phyloP scores from a whole-genome alignment of 2,113 vertebrate species.

The Campylomormyrus tamandua region DNA sequence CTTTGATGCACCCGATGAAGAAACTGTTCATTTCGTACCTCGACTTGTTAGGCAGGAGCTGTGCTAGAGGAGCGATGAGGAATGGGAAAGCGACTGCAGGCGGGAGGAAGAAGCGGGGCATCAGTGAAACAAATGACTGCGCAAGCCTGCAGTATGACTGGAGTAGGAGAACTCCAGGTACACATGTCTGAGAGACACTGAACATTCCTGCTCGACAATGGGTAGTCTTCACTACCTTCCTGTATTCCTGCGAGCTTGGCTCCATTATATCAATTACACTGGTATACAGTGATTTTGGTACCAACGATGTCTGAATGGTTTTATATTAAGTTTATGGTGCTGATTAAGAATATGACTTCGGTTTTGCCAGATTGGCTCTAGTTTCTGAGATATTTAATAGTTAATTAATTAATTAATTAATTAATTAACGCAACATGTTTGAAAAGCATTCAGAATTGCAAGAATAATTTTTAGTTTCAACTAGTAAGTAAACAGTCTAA shows the following conservation, averaged over 20 bases:
- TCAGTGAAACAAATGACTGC: neutral
- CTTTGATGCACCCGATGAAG: slow-evolving; percentile 73
- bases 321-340: too few relatives aligned
- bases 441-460: too few relatives aligned
- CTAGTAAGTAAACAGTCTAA: too few relatives aligned
- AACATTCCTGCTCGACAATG: neutral
- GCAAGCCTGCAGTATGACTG: neutral
- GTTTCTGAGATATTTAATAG: too few relatives aligned
- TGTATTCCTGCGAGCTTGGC: neutral
- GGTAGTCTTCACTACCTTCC: neutral
- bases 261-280: neutral
- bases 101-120: neutral
- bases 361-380: too few relatives aligned
- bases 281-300: too few relatives aligned
- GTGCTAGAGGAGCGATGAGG: slow-evolving; percentile 66
- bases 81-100: slow-evolving; percentile 77
- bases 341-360: too few relatives aligned
- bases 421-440: too few relatives aligned
- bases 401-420: too few relatives aligned
- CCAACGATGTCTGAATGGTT: too few relatives aligned
- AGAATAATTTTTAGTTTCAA: too few relatives aligned
- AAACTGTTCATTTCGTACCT: slow-evolving; percentile 71
- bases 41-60: slow-evolving; percentile 71
- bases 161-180: slow-evolving; percentile 9
- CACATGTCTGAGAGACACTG: neutral